phyloP scores from a whole-genome alignment of 1,140 invertebrate genomes.

The Calephelis nemesis region DNA sequence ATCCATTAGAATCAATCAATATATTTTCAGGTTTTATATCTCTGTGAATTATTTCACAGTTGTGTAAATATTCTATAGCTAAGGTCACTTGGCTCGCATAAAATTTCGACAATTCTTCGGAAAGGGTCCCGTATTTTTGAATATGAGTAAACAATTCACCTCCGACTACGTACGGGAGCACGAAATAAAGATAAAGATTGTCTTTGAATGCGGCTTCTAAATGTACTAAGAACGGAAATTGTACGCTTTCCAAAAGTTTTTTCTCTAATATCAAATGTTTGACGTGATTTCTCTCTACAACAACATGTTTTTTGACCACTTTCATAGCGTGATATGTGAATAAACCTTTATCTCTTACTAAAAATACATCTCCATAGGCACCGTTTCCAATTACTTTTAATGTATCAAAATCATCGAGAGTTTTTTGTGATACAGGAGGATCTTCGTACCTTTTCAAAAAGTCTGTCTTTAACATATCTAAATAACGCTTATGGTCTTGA shows the following conservation, averaged over 20 bases:
- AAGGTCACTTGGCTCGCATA: constrained; percentile 95
- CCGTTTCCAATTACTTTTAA: constrained; percentile 87
- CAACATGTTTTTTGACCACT: constrained; percentile 90
- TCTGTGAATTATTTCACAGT: constrained; percentile 92
- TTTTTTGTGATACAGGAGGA: constrained; percentile 35
- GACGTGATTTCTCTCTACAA: constrained; percentile 91
- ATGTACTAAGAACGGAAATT: constrained; percentile 90
- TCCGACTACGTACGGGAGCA: constrained; percentile 88
- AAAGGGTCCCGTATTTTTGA: constrained; percentile 84
- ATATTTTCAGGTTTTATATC: constrained; percentile 99
- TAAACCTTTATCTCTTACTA: constrained; percentile 85
- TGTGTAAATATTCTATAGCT: constrained; percentile 96
- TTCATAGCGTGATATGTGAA: constrained; percentile 91
- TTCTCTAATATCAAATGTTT: constrained; percentile 92
- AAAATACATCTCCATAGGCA: constrained; percentile 92
- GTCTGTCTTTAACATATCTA: constrained; percentile 58
- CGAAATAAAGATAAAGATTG: constrained; percentile 89
- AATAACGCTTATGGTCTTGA: constrained; percentile 57
- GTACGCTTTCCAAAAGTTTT: constrained; percentile 87
- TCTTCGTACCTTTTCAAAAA: constrained; percentile 52
- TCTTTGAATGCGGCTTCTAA: constrained; percentile 91
- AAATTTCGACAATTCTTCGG: constrained; percentile 90
- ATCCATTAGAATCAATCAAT: constrained; percentile 91
- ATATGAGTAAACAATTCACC: constrained; percentile 91
- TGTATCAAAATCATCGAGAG: constrained; percentile 54